phyloP scores from a whole-genome alignment of 2,797 vertebrate species.

The Staurois parvus region DNA sequence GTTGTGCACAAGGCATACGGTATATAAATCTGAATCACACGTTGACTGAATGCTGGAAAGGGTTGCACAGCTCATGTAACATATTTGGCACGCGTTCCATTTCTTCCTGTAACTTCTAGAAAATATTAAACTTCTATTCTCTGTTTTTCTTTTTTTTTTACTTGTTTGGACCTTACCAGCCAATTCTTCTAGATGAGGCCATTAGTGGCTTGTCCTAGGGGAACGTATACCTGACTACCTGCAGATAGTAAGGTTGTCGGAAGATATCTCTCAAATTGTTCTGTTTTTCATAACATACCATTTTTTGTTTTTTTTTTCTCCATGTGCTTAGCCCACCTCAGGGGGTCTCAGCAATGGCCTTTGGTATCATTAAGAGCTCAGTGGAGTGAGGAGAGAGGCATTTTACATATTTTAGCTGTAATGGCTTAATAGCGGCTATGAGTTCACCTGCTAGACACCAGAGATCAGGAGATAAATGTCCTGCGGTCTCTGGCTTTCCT shows the following conservation, averaged over 20 bases:
- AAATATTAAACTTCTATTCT: too few relatives aligned
- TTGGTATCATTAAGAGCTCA: slow-evolving; percentile 49
- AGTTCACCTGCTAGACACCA: slow-evolving; percentile 44
- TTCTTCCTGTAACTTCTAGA: too few relatives aligned
- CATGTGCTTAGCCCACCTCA: slow-evolving; percentile 49
- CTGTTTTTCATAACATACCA: slow-evolving; percentile 32
- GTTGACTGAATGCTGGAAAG: too few relatives aligned
- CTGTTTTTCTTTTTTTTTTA: not conserved
- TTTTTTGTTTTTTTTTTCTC: slow-evolving; percentile 10
- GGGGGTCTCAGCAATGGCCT: slow-evolving; percentile 55
- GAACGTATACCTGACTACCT: not conserved
- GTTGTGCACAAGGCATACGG: too few relatives aligned
- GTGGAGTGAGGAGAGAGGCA: slow-evolving; percentile 47
- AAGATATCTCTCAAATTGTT: slow-evolving; percentile 5
- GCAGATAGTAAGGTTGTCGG: not conserved
- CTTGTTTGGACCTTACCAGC: not conserved
- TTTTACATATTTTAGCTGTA: slow-evolving; percentile 57
- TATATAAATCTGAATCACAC: too few relatives aligned
- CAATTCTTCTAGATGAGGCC: not conserved
- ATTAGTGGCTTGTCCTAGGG: not conserved
- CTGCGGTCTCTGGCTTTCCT: not conserved
- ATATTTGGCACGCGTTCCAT: too few relatives aligned
- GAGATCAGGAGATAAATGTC: slow-evolving; percentile 41
- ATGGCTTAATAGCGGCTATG: slow-evolving; percentile 44
- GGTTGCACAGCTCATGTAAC: too few relatives aligned